These are phyloP conservation scores for Rhinolophus ferrumequinum DNA, from an alignment of 2,113 vertebrate genomes.

Conservation along the genomic window DNA sequence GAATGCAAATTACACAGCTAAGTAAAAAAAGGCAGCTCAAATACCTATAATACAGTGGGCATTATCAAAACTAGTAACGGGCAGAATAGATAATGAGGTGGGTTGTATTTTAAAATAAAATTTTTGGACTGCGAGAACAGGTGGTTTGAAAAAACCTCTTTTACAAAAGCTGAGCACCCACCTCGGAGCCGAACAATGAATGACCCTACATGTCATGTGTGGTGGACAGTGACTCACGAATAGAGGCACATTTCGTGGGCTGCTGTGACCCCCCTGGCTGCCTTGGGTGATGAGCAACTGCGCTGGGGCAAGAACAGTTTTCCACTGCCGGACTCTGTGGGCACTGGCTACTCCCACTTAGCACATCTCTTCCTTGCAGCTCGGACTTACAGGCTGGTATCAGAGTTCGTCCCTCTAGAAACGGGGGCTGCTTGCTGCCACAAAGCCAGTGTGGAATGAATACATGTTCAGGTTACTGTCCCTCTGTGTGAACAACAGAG, in stretches of 20 bases:
- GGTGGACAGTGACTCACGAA: slow-evolving; percentile 60
- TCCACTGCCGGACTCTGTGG: too few relatives aligned
- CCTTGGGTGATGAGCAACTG: not conserved
- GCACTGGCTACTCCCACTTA: not conserved
- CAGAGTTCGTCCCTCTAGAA: not conserved
- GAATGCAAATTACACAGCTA: not conserved
- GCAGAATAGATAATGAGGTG: not conserved
- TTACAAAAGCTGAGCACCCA: not conserved
- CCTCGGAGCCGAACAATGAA: slow-evolving; percentile 76
- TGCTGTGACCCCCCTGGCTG: not conserved
- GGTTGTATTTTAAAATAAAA: not conserved
- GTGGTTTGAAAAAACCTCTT: not conserved
- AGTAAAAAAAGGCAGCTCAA: not conserved
- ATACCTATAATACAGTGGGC: not conserved
- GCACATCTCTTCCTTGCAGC: not conserved
- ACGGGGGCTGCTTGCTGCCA: not conserved
- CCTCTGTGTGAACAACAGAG: not conserved
- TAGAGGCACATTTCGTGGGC: slow-evolving; percentile 38
- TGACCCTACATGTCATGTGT: not conserved
- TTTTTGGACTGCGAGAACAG: slow-evolving; percentile 33
- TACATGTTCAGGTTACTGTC: not conserved
- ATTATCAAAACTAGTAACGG: not conserved
- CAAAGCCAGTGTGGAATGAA: not conserved
- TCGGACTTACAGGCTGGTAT: not conserved
- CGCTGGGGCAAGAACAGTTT: rapidly evolving